phyloP scores from a whole-genome alignment of 2,888 invertebrate genomes.

The Drosophila antonietae region DNA sequence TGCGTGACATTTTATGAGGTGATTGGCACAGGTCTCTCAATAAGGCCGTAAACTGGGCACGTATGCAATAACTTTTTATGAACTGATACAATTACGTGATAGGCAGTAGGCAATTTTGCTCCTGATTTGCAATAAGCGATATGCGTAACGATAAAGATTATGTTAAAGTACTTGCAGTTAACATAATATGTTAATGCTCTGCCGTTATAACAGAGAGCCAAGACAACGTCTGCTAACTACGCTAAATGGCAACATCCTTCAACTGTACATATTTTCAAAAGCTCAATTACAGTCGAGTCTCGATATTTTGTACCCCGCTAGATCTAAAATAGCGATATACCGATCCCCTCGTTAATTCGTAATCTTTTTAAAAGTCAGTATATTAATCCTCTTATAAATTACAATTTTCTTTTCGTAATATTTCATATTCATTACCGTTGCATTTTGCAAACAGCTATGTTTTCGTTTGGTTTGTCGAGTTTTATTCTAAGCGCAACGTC shows the following conservation, averaged over 20 bases:
- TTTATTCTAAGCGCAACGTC: too few species aligned
- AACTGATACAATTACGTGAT: constrained; percentile 21
- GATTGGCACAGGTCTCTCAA: constrained; percentile 5
- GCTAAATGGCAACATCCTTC: neutral
- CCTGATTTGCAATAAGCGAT: neutral
- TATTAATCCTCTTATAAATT: too few species aligned
- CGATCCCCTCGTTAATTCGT: too few species aligned
- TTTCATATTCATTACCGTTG: too few species aligned
- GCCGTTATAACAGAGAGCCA: neutral
- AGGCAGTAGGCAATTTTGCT: neutral
- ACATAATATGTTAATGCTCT: neutral
- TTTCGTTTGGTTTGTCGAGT: too few species aligned
- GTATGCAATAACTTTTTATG: constrained; percentile 22
- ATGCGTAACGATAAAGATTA: constrained; percentile 2
- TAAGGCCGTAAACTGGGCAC: constrained; percentile 12
- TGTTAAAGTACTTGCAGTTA: neutral
- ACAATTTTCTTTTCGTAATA: too few species aligned
- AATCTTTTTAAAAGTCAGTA: too few species aligned
- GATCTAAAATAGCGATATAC: too few species aligned
- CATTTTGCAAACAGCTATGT: too few species aligned
- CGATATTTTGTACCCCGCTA: too few species aligned
- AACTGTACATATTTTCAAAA: neutral
- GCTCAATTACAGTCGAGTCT: too few species aligned
- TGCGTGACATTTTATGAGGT: constrained; percentile 3
- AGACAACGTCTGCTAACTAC: neutral